Percentiles rank a stretch among this genome's conserved stretches.
phyloP scores from a whole-genome alignment of 2,113 vertebrate genomes.

The Pyxicephalus adspersus region DNA sequence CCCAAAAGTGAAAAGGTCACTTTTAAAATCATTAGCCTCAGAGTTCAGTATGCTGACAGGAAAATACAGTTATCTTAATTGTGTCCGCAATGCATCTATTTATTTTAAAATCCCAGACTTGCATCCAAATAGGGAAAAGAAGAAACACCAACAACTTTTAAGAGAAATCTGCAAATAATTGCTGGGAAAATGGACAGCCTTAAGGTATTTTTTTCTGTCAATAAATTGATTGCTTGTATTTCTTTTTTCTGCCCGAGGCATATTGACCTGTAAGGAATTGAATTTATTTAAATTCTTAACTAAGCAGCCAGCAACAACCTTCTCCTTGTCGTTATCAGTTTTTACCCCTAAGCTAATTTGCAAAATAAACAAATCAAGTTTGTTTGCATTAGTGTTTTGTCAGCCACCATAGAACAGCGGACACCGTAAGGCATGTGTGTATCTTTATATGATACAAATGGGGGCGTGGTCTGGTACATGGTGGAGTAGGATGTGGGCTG shows the following conservation, averaged over 20 bases:
- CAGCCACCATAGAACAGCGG: not conserved
- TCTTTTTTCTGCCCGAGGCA: not conserved
- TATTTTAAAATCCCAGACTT: too few species aligned
- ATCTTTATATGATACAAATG: too few species aligned
- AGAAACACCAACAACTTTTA: not conserved
- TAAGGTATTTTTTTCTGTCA: slow-evolving; percentile 3
- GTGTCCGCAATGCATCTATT: too few species aligned
- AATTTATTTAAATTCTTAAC: slow-evolving; percentile 9
- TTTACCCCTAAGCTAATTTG: not conserved
- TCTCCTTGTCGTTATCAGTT: not conserved
- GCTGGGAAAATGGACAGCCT: slow-evolving; percentile 17
- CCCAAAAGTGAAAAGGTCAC: too few species aligned
- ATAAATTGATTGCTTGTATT: slow-evolving; percentile 29
- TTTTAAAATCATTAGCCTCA: too few species aligned
- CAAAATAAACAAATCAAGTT: slow-evolving; percentile 10
- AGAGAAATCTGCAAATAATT: not conserved
- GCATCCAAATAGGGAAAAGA: too few species aligned
- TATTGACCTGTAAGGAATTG: not conserved
- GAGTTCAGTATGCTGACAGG: too few species aligned
- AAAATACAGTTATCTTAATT: too few species aligned
- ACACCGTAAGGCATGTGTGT: too few species aligned
- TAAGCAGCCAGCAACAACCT: slow-evolving; percentile 2
- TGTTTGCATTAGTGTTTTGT: not conserved
- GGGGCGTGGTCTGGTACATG: too few species aligned
- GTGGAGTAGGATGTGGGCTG: too few species aligned